Evolutionary conservation across 2,797 vertebrate species (phyloP), one percentile per base, ranked within the genome.

Genomic region (Hypotaenidia philippensis): DNA sequence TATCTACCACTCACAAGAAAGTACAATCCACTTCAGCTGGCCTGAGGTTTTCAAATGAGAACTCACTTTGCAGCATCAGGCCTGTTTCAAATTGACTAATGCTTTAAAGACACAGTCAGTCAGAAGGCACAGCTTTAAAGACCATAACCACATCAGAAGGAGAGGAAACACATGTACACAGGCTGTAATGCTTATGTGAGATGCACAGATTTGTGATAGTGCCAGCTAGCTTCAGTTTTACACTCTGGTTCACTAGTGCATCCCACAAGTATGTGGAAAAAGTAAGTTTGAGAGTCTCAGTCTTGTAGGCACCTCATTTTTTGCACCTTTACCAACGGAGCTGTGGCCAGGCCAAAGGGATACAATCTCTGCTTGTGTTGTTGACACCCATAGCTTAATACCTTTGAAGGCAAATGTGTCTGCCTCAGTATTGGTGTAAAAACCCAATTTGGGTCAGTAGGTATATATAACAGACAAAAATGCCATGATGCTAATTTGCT

Each of bases 71-170:
- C 70, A 94, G 18, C 34, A 83, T 63, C 55, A 72, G n/a, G 71
- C 49, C 38, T 83, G 55, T 70, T 96, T 90, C 83, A 57, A 95
- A 38, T 68, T 64, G 71, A 32, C 26, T 89, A 79, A 36, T 31
- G 50, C 56, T 90, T 94, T 68, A 87, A 90, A 83, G 77, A 63
- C 31, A 50, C 45, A 72, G 57, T 55, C 57, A 78, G 50, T 89
- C 31, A 87, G 45, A 94, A 90, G 34, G 23, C 71, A 64, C 25
- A 82, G 31, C 72, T 79, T 86, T 92, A 47, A 77, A 83, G 50
- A 13, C 38, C 5, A 9, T 69, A 85, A 84, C 85, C 92, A 95
- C 90, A 92, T 89, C 74, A 96, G 77, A 94, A 74, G 41, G 25
- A 90, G 41, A 83, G 4, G 17, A 72, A 93, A 82, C 63, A 61